Evolutionary conservation across 2,113 vertebrate species (phyloP).

Genomic region (Hydrochoerus hydrochaeris): DNA sequence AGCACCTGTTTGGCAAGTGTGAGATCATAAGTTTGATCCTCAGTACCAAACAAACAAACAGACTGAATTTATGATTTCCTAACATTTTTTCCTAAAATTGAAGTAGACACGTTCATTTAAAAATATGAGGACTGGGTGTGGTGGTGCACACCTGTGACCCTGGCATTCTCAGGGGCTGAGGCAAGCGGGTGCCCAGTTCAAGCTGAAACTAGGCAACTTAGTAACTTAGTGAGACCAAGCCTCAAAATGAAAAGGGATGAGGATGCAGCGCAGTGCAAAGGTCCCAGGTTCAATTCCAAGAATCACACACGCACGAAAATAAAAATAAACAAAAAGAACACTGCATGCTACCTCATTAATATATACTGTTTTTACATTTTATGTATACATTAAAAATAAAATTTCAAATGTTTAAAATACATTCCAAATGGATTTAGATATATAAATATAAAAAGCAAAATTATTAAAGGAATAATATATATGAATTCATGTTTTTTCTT

Average conservation of each 20-base stretch:
- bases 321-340: not conserved
- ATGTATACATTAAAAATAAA: not conserved
- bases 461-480: not conserved
- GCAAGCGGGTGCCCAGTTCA: no score
- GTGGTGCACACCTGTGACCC: not conserved
- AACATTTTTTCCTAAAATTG: slow-evolving; percentile 14
- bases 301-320: no score
- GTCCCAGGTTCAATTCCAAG: not conserved
- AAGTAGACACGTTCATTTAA: not conserved
- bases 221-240: no score
- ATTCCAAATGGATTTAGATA: not conserved
- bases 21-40: no score
- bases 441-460: not conserved
- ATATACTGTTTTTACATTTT: not conserved
- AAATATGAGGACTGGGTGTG: not conserved
- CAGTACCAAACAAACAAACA: no score
- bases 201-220: not conserved
- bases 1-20: no score
- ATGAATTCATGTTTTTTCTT: slow-evolving; percentile 5
- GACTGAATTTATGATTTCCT: not conserved
- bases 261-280: not conserved
- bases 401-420: not conserved
- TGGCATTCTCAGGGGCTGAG: not conserved
- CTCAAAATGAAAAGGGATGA: not conserved
- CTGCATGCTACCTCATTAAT: not conserved